Conservation (phyloP, 1,140 invertebrate genomes). For the Temnothorax curvispinosus region DNA sequence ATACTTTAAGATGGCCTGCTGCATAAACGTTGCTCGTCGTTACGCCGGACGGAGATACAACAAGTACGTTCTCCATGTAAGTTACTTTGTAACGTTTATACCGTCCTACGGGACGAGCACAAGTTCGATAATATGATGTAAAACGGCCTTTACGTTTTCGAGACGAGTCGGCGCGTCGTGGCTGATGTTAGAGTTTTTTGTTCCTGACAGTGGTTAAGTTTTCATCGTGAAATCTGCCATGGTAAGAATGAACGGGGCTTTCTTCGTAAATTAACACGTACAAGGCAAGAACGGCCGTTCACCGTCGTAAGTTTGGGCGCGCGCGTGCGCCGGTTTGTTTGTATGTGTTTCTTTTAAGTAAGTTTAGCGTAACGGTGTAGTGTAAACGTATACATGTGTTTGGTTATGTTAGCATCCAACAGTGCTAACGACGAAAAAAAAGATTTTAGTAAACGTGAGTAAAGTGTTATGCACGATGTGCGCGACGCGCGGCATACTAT, state of each 20-base stretch:
- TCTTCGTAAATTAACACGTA: slow-evolving; percentile 88
- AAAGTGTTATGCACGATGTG: too few species aligned
- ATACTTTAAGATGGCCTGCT: slow-evolving; percentile 95
- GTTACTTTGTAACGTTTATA: background rate
- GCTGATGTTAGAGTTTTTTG: slow-evolving; percentile 93
- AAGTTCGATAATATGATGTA: background rate
- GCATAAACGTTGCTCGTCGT: slow-evolving; percentile 94
- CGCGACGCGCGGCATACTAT: too few species aligned
- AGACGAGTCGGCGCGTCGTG: too few species aligned
- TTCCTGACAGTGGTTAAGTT: slow-evolving; percentile 90
- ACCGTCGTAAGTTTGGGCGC: too few species aligned
- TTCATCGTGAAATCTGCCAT: slow-evolving; percentile 91
- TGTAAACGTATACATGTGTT: background rate
- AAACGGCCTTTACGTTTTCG: slow-evolving; percentile 38
- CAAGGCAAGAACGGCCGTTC: too few species aligned
- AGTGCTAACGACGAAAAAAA: slow-evolving; percentile 64
- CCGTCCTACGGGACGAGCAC: background rate
- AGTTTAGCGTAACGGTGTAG: background rate
- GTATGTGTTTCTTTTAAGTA: too few species aligned
- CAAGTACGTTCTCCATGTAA: slow-evolving; percentile 90
- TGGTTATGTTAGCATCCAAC: background rate
- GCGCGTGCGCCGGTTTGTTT: too few species aligned
- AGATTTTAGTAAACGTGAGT: slow-evolving; percentile 83
- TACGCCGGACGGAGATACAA: too few species aligned
- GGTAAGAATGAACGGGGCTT: slow-evolving; percentile 93